Conservation (phyloP, 1,140 invertebrate species). For the Ostrea edulis region DNA sequence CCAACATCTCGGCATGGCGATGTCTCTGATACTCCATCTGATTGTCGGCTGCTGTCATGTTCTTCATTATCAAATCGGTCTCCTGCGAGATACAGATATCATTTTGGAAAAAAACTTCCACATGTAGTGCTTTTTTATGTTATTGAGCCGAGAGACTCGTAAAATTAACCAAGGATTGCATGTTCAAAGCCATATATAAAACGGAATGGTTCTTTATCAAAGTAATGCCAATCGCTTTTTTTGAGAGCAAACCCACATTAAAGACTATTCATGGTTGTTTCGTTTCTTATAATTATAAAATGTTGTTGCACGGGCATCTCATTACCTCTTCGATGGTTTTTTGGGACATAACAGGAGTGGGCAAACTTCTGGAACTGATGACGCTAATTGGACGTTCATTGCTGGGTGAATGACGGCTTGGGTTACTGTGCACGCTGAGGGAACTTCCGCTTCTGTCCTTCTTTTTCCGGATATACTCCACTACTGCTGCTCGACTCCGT, state of each 20-base stretch:
- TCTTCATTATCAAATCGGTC: slow-evolving; percentile 65
- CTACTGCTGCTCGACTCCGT: slow-evolving; percentile 47
- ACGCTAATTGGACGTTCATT: slow-evolving; percentile 57
- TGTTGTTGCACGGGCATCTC: background rate
- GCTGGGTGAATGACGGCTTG: slow-evolving; percentile 40
- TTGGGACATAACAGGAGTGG: slow-evolving; percentile 55
- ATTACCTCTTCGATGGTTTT: slow-evolving; percentile 67
- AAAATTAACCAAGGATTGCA: too few relatives aligned
- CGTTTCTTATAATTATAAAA: background rate
- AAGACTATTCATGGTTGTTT: background rate
- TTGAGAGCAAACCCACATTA: too few relatives aligned
- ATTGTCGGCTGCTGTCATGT: slow-evolving; percentile 56
- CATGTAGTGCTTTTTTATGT: too few relatives aligned
- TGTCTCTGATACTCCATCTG: slow-evolving; percentile 60
- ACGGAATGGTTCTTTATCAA: too few relatives aligned
- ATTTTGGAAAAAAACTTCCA: background rate
- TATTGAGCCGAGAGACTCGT: too few relatives aligned
- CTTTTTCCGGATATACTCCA: slow-evolving; percentile 59
- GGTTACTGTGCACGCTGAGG: slow-evolving; percentile 51
- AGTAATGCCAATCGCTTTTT: too few relatives aligned
- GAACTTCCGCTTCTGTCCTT: slow-evolving; percentile 61
- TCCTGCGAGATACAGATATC: slow-evolving; percentile 53
- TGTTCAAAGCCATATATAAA: too few relatives aligned
- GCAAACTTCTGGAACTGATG: slow-evolving; percentile 64
- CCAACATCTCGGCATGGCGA: slow-evolving; percentile 65